Conservation (phyloP, 2,888 invertebrate species). For the Cheilosia soror region DNA sequence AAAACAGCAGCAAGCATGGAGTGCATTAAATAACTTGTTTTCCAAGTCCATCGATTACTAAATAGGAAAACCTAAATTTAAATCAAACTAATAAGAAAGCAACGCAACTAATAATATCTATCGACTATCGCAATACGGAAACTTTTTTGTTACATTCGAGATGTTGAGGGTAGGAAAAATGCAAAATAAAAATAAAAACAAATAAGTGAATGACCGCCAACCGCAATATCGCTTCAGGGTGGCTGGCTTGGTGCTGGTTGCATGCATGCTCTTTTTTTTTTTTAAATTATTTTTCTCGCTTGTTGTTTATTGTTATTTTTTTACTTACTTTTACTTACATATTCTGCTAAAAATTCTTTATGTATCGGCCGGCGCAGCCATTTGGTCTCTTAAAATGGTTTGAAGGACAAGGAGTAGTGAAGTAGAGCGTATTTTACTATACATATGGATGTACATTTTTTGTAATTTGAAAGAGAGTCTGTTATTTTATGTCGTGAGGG, state of each 20-base stretch:
- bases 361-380: constrained; percentile 21
- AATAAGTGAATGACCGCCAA: constrained; percentile 74
- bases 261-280: constrained; percentile 53
- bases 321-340: constrained; percentile 34
- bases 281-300: constrained; percentile 4
- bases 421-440: background rate
- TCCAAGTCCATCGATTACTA: constrained; percentile 27
- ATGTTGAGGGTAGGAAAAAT: constrained; percentile 54
- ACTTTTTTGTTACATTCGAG: constrained; percentile 40
- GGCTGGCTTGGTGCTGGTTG: constrained; percentile 39
- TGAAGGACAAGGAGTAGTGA: background rate
- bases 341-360: constrained; percentile 57
- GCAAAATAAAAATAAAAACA: constrained; percentile 63
- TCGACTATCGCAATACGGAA: constrained; percentile 40
- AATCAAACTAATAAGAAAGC: background rate
- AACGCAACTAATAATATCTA: constrained; percentile 10
- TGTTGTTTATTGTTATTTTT: constrained; percentile 17
- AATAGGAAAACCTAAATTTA: constrained; percentile 13
- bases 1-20: constrained; percentile 23
- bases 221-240: constrained; percentile 70
- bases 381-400: constrained; percentile 51
- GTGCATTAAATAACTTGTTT: background rate
- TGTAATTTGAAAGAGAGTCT: constrained; percentile 26
- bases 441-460: too few relatives aligned
- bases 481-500: constrained; percentile 10